These are phyloP conservation scores for Columba livia DNA, from an alignment of 2,113 vertebrate species.

Conservation along the genomic window DNA sequence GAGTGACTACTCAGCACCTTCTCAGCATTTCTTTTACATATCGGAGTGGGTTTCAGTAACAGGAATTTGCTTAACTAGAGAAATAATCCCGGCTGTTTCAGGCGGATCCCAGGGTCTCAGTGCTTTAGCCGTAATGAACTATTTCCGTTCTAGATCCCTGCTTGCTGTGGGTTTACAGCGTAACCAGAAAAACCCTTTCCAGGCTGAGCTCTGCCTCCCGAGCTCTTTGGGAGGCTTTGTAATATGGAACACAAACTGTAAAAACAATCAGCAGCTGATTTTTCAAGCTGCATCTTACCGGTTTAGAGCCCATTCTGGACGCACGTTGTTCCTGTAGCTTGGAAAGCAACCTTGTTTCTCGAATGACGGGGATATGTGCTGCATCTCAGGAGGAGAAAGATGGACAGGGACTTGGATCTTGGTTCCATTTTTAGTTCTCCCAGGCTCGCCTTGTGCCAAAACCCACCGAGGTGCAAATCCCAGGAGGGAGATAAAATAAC, in stretches of 20 bases:
- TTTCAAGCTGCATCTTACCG: not conserved
- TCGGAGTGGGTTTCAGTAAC: not conserved
- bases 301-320: not conserved
- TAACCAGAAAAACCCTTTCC: constrained; percentile 12
- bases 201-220: constrained; percentile 12
- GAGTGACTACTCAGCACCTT: not conserved
- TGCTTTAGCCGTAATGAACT: not conserved
- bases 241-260: not conserved
- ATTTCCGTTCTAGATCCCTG: not conserved
- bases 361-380: not conserved
- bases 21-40: not conserved
- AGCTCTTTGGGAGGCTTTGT: not conserved
- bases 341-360: not conserved
- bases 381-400: not conserved
- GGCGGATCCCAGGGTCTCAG: not conserved
- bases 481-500: constrained; percentile 9
- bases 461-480: constrained; percentile 14
- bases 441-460: not conserved
- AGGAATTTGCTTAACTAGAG: constrained; percentile 1
- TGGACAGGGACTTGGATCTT: not conserved
- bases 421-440: constrained; percentile 40
- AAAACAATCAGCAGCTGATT: not conserved
- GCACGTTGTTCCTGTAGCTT: not conserved
- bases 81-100: not conserved
- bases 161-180: not conserved